Base-by-base conservation (phyloP, 2,113 vertebrate genomes). In the Fulica atra region DNA sequence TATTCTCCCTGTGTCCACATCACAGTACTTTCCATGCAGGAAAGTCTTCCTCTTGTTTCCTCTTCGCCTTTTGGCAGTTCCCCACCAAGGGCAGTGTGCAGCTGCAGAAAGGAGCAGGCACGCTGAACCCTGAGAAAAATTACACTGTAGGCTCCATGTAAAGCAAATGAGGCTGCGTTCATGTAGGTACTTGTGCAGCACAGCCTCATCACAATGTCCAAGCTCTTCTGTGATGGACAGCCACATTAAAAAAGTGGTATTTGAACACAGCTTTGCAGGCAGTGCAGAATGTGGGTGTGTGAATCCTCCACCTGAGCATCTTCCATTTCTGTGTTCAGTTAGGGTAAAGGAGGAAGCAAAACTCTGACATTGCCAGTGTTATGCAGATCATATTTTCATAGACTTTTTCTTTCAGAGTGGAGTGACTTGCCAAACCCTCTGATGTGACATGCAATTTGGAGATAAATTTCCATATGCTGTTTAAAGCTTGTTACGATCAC, bases 381-480 rank as follows among this genome's bases (percentile, higher is more conserved):
- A 88, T 81, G 86, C 63, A 95, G 82, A 92, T 95, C 65, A 33
- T 86, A 56, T 92, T 91, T 91, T 92, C 36, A 51, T 53, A 78
- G 60, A 31, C 89, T 74, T 88, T 93, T 42, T 48, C 88, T 92
- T 71, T 38, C 48, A 91, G 51, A 89, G 73, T 35, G 15, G 31
- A 89, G 15, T 81, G 57, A 91, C 40, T 89, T 95, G 56, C 38
- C 48, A 84, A 95, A 64, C 42, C n/a, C 56, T 86, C 65, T 74
- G 42, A 86, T 71, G 53, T 88, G 91, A 90, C 82, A 89, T 72
- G 80, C 84, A 81, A 97, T 87, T 92, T 91, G 38, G 44, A 91
- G 80, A 92, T 88, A 66, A 88, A 93, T 95, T 92, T 93, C 64
- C 80, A 86, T 92, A 86, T 56, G 69, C 77, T 84, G 36, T 86